Base-by-base conservation (phyloP, 2,888 invertebrate species). In the Drosophila atripex region DNA sequence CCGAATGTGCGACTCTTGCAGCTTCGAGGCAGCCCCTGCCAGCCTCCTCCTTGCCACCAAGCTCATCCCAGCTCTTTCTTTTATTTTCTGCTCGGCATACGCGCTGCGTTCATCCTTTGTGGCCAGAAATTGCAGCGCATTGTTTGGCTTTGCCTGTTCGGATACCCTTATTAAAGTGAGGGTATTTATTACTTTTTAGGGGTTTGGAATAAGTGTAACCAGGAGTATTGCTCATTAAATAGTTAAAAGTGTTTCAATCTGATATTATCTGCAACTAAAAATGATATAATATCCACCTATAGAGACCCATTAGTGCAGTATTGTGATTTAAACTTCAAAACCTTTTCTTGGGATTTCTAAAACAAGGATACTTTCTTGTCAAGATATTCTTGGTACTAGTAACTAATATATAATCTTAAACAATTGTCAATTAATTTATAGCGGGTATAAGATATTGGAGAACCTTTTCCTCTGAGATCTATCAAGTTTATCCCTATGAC, bases 21-120 rank as follows among this genome's bases (percentile, higher is more conserved):
- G 39, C 63, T 38, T 45, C 60, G 45, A 64, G 51, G 35, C 52
- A 51, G n/a, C n/a, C 23, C 32, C 41, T 28, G 49, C 47, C 11
- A 47, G 6, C 16, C 23, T 9, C 25, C 23, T 21, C 14, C n/a
- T 8, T 14, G 14, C 12, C 28, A 21, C 21, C 21, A 23, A 23
- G 12, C 5, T 23, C n/a, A 23, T 43, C 43, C 43, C 12, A 21
- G 21, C 21, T 61, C 46, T 41, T 23, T 54, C 45, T 23, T 32
- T 30, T 30, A 16, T 21, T 28, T 45, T 14, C 14, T 21, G 51
- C 47, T 69, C 71, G 61, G 69, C 77, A 64, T 78, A 80, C 87
- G 87, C 71, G 79, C 68, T 76, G 80, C 84, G 83, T 87, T 82
- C 88, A 79, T 82, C 86, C 83, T 87, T 85, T 82, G 83, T 77